Conservation (phyloP, 2,113 vertebrate species). For the Rutilus rutilus region DNA sequence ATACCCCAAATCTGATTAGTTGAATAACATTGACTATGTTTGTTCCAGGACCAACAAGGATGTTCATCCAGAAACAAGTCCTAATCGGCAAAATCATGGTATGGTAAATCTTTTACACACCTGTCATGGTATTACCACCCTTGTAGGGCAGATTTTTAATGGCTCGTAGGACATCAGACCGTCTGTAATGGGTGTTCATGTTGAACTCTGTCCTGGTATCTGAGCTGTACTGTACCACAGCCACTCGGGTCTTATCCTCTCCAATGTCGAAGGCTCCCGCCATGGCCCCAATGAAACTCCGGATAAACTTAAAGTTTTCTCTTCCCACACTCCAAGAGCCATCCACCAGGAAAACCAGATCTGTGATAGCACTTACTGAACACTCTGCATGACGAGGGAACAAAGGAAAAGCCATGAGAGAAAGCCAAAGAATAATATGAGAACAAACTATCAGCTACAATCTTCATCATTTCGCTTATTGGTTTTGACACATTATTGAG, state of each 20-base stretch:
- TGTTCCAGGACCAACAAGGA: not conserved
- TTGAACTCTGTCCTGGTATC: slow-evolving; percentile 97
- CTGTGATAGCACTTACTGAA: slow-evolving; percentile 89
- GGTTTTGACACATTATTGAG: not conserved
- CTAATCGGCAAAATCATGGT: not conserved
- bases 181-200: slow-evolving; percentile 85
- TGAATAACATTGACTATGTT: not conserved
- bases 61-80: not conserved
- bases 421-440: slow-evolving; percentile 6
- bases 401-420: not conserved
- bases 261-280: slow-evolving; percentile 95
- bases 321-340: slow-evolving; percentile 98
- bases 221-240: slow-evolving; percentile 95
- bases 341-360: slow-evolving; percentile 95
- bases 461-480: not conserved
- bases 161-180: slow-evolving; percentile 87
- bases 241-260: slow-evolving; percentile 91
- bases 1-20: not conserved
- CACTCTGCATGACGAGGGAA: slow-evolving; percentile 80
- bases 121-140: slow-evolving; percentile 99
- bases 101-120: slow-evolving; percentile 62
- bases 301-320: slow-evolving; percentile 93
- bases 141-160: slow-evolving; percentile 96
- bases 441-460: not conserved
- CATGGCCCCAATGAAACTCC: slow-evolving; percentile 89